These are phyloP conservation scores for Drosophila birchii DNA, from an alignment of 2,888 invertebrate species.

Conservation along the genomic window DNA sequence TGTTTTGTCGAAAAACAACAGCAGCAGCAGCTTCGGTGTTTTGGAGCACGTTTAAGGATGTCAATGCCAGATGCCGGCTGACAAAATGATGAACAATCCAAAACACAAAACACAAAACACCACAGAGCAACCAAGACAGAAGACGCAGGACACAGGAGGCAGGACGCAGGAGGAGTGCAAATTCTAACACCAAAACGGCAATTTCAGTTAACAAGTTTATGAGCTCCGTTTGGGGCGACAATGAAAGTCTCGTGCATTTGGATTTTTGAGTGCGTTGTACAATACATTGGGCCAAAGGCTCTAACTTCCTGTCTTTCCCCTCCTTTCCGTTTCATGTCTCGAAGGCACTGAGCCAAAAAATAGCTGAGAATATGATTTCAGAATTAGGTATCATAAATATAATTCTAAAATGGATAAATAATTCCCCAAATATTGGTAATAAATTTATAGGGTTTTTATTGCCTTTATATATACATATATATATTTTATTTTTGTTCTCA, in stretches of 20 bases:
- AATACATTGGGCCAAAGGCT: neutral
- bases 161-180: slow-evolving; percentile 7
- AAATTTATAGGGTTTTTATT: too few species aligned
- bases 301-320: slow-evolving; percentile 6
- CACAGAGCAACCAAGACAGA: neutral
- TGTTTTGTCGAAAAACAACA: slow-evolving; percentile 29
- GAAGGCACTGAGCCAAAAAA: neutral
- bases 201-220: slow-evolving; percentile 71
- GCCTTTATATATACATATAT: neutral
- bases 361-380: neutral
- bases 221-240: slow-evolving; percentile 49
- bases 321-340: slow-evolving; percentile 19
- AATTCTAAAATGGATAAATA: neutral
- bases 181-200: slow-evolving; percentile 43
- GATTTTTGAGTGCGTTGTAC: slow-evolving; percentile 47
- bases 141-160: neutral
- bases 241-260: slow-evolving; percentile 50
- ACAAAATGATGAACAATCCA: slow-evolving; percentile 65
- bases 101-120: slow-evolving; percentile 24
- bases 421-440: neutral
- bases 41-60: slow-evolving; percentile 64
- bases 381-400: neutral
- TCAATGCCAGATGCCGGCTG: slow-evolving; percentile 56
- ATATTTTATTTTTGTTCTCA: neutral
- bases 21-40: slow-evolving; percentile 17